Evolutionary conservation across 2,113 vertebrate genomes (phyloP).

Genomic region (Corythaeola cristata): DNA sequence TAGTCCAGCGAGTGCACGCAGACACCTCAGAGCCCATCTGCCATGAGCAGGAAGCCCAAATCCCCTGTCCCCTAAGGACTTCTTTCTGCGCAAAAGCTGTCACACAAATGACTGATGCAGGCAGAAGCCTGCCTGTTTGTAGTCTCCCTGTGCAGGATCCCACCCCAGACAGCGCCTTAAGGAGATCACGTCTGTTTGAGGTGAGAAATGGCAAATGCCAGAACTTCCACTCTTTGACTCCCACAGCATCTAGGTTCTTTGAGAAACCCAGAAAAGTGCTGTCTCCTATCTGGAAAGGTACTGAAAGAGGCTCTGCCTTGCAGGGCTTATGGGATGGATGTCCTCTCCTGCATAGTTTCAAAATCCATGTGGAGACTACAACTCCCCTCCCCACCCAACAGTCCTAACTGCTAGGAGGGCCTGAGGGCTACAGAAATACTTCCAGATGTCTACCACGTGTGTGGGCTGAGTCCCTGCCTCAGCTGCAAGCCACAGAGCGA

Average conservation of each 20-base stretch:
- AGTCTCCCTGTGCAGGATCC: background rate
- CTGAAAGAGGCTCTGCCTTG: background rate
- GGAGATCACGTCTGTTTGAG: background rate
- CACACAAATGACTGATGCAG: background rate
- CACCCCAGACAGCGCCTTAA: background rate
- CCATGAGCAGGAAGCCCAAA: background rate
- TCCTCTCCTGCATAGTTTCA: background rate
- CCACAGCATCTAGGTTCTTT: background rate
- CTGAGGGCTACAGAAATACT: background rate
- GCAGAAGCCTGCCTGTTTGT: background rate
- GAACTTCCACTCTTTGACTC: background rate
- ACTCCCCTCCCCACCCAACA: background rate
- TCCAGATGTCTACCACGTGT: background rate
- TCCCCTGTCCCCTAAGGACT: background rate
- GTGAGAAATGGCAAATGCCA: background rate
- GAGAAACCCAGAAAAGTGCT: background rate
- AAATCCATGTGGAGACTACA: background rate
- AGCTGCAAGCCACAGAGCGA: background rate
- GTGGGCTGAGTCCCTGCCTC: background rate
- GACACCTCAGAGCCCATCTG: background rate
- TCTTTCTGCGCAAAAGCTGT: background rate
- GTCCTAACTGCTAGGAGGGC: background rate
- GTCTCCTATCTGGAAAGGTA: background rate
- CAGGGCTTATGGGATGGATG: background rate
- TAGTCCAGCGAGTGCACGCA: rapidly evolving